These are phyloP conservation scores for Sterna hirundo DNA, from an alignment of 2,113 vertebrate species.

Conservation along the genomic window DNA sequence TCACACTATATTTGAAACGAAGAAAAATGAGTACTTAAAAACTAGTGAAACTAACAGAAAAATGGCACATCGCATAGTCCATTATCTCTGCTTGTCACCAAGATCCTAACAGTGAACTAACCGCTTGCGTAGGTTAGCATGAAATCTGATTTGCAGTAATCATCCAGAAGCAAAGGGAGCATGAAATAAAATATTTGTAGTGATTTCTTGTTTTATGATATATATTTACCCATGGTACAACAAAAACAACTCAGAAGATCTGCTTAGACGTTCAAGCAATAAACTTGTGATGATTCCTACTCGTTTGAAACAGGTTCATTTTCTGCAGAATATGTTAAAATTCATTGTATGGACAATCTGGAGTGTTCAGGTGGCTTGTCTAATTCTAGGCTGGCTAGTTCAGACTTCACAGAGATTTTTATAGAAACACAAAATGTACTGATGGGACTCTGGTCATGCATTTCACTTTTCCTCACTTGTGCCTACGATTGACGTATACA, in stretches of 20 bases:
- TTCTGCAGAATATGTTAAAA: background rate
- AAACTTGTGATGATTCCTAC: background rate
- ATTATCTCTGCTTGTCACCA: background rate
- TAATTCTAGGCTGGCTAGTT: background rate
- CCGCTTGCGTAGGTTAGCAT: background rate
- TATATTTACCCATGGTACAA: background rate
- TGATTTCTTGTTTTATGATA: background rate
- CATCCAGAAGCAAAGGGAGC: background rate
- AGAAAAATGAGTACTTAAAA: background rate
- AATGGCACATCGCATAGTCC: background rate
- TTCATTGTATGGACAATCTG: background rate
- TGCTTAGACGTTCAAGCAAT: background rate
- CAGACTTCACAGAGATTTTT: background rate
- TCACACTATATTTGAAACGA: background rate
- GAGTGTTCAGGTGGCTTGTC: background rate
- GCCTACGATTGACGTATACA: background rate
- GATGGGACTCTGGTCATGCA: background rate
- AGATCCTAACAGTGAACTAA: background rate
- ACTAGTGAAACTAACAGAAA: background rate
- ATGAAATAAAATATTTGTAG: background rate
- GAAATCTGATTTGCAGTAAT: conserved; percentile 23
- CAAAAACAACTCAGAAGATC: background rate
- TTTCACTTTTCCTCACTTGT: background rate
- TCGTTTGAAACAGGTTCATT: background rate
- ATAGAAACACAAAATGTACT: background rate